A percentile compares a stretch with the other conserved stretches of the same genome.
phyloP scores from a whole-genome alignment of 1,140 invertebrate species.

The Periplaneta americana region DNA sequence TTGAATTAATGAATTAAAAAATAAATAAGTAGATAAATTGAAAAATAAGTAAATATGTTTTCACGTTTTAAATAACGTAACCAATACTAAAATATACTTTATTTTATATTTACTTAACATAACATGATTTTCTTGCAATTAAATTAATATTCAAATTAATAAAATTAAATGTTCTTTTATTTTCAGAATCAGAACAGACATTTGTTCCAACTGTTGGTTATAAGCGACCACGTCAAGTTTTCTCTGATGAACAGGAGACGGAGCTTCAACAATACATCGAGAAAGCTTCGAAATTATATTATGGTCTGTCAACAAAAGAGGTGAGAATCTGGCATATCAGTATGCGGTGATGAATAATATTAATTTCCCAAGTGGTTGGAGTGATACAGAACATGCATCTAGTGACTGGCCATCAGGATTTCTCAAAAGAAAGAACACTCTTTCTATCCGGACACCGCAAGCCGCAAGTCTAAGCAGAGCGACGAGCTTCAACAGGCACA shows the following conservation, averaged over 20 bases:
- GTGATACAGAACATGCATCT: conserved; percentile 24
- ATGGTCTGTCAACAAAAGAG: conserved; percentile 28
- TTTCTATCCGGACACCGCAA: conserved; percentile 37
- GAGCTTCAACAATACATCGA: conserved; percentile 12
- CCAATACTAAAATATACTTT: background rate
- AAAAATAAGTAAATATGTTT: background rate
- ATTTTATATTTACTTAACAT: background rate
- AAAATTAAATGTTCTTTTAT: background rate
- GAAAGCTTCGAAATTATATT: conserved; percentile 25
- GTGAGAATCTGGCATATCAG: conserved; percentile 19
- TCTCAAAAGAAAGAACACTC: conserved; percentile 32
- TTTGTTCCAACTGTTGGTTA: background rate
- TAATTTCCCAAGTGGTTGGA: conserved; percentile 18
- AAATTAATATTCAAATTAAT: background rate
- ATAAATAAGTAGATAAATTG: no score
- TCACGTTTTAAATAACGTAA: background rate
- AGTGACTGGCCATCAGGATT: conserved; percentile 37
- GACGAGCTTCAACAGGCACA: conserved; percentile 36
- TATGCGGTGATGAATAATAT: conserved; percentile 15
- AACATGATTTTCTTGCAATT: background rate
- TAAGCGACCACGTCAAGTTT: background rate
- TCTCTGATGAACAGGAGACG: conserved; percentile 4
- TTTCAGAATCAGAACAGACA: background rate
- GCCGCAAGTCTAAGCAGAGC: conserved; percentile 34
- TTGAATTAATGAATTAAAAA: no score